These are phyloP conservation scores for Psylliodes chrysocephalus DNA, from an alignment of 2,888 invertebrate species.

Conservation along the genomic window DNA sequence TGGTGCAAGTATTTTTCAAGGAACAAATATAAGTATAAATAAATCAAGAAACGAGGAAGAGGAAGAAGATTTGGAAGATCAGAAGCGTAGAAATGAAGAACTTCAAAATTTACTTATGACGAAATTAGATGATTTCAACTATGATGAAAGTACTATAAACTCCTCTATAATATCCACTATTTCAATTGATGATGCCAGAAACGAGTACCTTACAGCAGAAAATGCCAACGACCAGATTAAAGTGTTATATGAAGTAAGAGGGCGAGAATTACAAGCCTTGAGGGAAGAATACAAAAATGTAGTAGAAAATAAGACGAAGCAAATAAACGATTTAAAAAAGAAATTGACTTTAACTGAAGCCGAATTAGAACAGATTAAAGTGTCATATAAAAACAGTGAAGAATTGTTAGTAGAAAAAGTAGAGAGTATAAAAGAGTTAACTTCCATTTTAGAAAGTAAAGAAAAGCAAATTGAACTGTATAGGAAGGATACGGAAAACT, in stretches of 20 bases:
- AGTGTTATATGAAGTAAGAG: constrained; percentile 62
- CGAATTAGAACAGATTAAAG: constrained; percentile 52
- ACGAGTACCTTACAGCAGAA: constrained; percentile 49
- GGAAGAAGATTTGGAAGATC: constrained; percentile 71
- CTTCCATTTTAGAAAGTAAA: constrained; percentile 37
- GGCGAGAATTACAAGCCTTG: constrained; percentile 57
- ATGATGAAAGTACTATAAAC: constrained; percentile 67
- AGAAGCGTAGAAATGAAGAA: constrained; percentile 75
- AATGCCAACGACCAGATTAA: constrained; percentile 61
- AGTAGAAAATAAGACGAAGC: constrained; percentile 45
- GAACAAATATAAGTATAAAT: constrained; percentile 73
- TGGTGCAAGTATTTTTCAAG: constrained; percentile 78
- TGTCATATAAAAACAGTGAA: constrained; percentile 52
- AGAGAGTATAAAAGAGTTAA: constrained; percentile 45
- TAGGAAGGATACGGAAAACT: constrained; percentile 45
- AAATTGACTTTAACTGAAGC: constrained; percentile 52
- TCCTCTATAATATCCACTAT: constrained; percentile 54
- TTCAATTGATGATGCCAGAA: constrained; percentile 48
- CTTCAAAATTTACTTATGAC: constrained; percentile 72
- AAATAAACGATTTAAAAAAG: constrained; percentile 50
- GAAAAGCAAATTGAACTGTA: constrained; percentile 45
- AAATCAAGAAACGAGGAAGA: constrained; percentile 74
- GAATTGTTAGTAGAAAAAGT: constrained; percentile 53
- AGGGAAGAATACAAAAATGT: constrained; percentile 50
- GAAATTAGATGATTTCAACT: constrained; percentile 76